Evolutionary conservation across 2,888 invertebrate species (phyloP), one percentile per base, ranked within the genome.

Genomic region (Acanthoscelides obtectus): DNA sequence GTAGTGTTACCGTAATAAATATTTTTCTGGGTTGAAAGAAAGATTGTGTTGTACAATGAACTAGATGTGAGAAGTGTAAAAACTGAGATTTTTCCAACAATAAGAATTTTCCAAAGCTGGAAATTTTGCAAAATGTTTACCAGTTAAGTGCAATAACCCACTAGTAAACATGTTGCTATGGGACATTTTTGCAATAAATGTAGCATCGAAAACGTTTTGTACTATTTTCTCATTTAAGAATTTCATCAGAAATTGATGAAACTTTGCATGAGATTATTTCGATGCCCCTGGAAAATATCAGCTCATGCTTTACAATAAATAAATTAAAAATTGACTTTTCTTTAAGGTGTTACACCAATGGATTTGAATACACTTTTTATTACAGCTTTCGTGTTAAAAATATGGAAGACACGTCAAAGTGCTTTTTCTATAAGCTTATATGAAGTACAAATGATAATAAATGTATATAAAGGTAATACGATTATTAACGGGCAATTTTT

Each of bases 161-260:
- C 45, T 45, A 45, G 45, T 22, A 22, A 19, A 22, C 69, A 64
- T 68, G 4, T 21, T 68, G 71, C 69, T 72, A 73, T 75, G 79
- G 80, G 80, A 76, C 79, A 77, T 78, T 79, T 78, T 76, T 80
- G 80, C 80, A 80, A 80, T 79, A 79, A 66, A 21, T 21, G 22
- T 66, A 66, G 22, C 20, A 66, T 45, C 45, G 45, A 45, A 45
- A 45, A 6, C 45, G 17, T 45, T 45, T 45, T 45, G 17, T 45
- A 17, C 17, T 1, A 3, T 45, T 12, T 45, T 45, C 45, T 6
- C 8, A 12, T 45, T 45, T 3, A 12, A 45, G 3, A 45, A n/a
- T n/a, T n/a, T n/a, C 45, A 12, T 45, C 45, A 45, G 45, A 45
- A 45, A 45, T 12, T 3, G 3, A 6, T 45, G 17, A 45, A 45